A percentile compares a stretch with the other conserved stretches of the same genome.
Evolutionary conservation across 2,888 invertebrate species (phyloP).

Genomic region (Drosophila flavopinicola): DNA sequence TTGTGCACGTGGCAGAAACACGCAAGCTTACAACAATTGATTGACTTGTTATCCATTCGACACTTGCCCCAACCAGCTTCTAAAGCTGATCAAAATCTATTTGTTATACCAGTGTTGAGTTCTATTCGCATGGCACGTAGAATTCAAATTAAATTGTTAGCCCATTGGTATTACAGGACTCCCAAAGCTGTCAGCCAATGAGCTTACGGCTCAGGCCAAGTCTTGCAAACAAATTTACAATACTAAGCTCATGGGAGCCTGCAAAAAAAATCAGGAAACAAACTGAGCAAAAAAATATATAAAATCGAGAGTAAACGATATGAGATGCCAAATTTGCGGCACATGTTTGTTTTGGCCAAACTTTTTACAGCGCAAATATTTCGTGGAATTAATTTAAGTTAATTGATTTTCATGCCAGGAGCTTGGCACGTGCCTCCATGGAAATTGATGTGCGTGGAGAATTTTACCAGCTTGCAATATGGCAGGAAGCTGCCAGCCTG

Average conservation of each 20-base stretch:
- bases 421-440: constrained; percentile 57
- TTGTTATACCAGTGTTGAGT: constrained; percentile 7
- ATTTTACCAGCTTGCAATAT: constrained; percentile 12
- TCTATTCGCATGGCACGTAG: constrained; percentile 25
- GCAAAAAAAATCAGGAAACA: background rate
- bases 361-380: constrained; percentile 44
- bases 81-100: constrained; percentile 21
- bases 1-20: background rate
- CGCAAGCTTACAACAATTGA: background rate
- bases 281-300: background rate
- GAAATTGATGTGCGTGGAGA: constrained; percentile 17
- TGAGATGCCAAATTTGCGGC: constrained; percentile 31
- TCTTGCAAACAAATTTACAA: constrained; percentile 64
- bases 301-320: constrained; percentile 10
- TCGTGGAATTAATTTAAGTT: constrained; percentile 72
- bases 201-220: constrained; percentile 48
- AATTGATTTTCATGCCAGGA: constrained; percentile 67
- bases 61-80: constrained; percentile 9
- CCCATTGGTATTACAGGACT: constrained; percentile 59
- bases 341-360: constrained; percentile 41
- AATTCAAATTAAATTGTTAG: constrained; percentile 73
- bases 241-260: constrained; percentile 53
- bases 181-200: constrained; percentile 58
- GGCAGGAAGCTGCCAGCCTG: constrained; percentile 31
- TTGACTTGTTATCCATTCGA: constrained; percentile 23